phyloP scores from a whole-genome alignment of 2,113 vertebrate genomes.

The Gasterosteus aculeatus region DNA sequence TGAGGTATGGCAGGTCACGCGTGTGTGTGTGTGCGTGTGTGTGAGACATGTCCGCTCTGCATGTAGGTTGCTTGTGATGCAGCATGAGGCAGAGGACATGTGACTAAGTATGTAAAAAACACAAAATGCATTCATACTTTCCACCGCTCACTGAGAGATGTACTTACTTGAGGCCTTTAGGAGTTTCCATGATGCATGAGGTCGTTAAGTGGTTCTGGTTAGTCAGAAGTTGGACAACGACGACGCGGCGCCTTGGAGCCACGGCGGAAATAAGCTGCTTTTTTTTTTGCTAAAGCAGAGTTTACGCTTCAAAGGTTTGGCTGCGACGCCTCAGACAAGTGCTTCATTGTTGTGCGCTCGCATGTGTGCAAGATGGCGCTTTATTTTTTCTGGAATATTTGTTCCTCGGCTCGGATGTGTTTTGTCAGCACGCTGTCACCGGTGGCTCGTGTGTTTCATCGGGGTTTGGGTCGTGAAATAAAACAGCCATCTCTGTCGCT shows the following conservation, averaged over 20 bases:
- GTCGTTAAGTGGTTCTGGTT: neutral
- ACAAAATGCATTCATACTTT: neutral
- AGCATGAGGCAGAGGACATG: neutral
- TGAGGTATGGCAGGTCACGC: neutral
- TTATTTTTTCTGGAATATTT: constrained; percentile 6
- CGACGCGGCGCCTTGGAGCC: neutral
- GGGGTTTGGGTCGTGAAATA: constrained; percentile 11
- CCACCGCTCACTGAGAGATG: neutral
- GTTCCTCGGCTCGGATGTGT: neutral
- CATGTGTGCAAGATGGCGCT: neutral
- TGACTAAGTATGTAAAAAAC: neutral
- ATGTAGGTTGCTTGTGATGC: neutral
- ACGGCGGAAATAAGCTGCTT: neutral
- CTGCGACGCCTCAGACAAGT: neutral
- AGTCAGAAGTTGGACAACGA: neutral
- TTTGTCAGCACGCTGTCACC: constrained; percentile 6
- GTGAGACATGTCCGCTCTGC: neutral
- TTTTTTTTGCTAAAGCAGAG: neutral
- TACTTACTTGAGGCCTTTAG: neutral
- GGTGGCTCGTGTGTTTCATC: constrained; percentile 16
- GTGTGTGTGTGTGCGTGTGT: neutral
- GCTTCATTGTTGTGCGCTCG: constrained; percentile 10
- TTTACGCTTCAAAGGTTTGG: constrained; percentile 4
- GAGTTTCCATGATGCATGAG: neutral
- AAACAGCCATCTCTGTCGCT: neutral